A percentile compares a stretch with the other conserved stretches of the same genome.
phyloP scores from a whole-genome alignment of 1,140 invertebrate species.

The Ruditapes philippinarum region DNA sequence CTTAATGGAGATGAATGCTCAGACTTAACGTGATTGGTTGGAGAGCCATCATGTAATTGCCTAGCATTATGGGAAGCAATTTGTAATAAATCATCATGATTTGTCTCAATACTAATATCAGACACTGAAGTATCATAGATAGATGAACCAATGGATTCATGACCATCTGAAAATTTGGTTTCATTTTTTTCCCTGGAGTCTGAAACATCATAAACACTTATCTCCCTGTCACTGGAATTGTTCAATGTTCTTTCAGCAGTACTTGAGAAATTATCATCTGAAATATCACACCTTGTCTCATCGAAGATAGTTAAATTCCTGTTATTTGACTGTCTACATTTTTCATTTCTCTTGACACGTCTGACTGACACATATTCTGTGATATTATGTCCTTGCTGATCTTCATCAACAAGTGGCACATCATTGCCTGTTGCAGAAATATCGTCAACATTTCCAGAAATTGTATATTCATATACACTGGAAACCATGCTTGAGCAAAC shows the following conservation, averaged over 20 bases:
- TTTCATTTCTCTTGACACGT: slow-evolving; percentile 3
- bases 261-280: neutral
- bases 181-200: neutral
- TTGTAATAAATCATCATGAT: neutral
- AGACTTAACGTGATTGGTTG: neutral
- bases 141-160: neutral
- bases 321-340: slow-evolving; percentile 3
- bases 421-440: slow-evolving; percentile 6
- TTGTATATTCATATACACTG: slow-evolving; percentile 82
- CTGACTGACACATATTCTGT: slow-evolving; percentile 2
- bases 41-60: slow-evolving; percentile 10
- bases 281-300: neutral
- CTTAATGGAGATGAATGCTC: slow-evolving; percentile 33
- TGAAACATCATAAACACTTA: neutral
- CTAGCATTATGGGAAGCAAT: neutral
- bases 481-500: slow-evolving; percentile 84
- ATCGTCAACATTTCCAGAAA: slow-evolving; percentile 58
- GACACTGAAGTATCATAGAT: slow-evolving; percentile 11
- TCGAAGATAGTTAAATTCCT: slow-evolving; percentile 55
- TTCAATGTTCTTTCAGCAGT: neutral
- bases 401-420: neutral
- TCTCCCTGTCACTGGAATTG: neutral
- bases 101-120: neutral
- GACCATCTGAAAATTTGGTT: neutral
- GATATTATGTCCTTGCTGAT: slow-evolving; percentile 36